Conservation (phyloP, 2,888 invertebrate genomes). For the Auanema freiburgensis region DNA sequence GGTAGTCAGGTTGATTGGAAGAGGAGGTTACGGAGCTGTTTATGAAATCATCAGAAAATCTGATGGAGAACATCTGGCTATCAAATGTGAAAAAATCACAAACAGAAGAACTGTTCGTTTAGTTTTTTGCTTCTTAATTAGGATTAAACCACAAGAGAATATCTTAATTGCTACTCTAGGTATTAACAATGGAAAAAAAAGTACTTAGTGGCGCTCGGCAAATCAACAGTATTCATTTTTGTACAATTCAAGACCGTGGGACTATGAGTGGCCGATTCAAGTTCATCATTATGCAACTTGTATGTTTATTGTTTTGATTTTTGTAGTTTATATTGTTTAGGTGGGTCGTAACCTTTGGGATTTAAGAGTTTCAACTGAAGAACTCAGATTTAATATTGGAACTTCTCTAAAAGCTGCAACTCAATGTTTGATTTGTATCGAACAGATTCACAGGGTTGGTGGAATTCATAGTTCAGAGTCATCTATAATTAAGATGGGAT, state of each 20-base stretch:
- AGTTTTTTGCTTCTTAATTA: too few relatives aligned
- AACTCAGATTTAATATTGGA: constrained; percentile 29
- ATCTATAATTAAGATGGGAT: constrained; percentile 47
- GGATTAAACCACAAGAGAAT: too few relatives aligned
- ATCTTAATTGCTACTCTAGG: constrained; percentile 11
- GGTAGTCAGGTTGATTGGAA: constrained; percentile 44
- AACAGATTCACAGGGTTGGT: constrained; percentile 44
- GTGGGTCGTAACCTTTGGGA: constrained; percentile 56
- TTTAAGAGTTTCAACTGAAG: constrained; percentile 37
- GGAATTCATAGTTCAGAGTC: background rate
- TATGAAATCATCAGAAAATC: constrained; percentile 37
- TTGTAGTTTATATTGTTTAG: constrained; percentile 16
- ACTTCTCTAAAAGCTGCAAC: constrained; percentile 41
- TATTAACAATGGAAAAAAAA: constrained; percentile 50
- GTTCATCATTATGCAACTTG: constrained; percentile 53
- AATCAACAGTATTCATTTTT: constrained; percentile 49
- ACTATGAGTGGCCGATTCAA: constrained; percentile 44
- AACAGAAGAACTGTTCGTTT: constrained; percentile 2
- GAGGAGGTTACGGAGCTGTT: constrained; percentile 56
- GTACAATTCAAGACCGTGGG: constrained; percentile 46
- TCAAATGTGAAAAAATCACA: constrained; percentile 43
- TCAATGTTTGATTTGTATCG: constrained; percentile 41
- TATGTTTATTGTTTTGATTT: constrained; percentile 9
- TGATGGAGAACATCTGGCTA: constrained; percentile 41
- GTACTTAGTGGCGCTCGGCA: constrained; percentile 45